Evolutionary conservation across 2,113 vertebrate genomes (phyloP), one percentile per base, ranked within the genome.

Genomic region (Cheirogaleus medius): DNA sequence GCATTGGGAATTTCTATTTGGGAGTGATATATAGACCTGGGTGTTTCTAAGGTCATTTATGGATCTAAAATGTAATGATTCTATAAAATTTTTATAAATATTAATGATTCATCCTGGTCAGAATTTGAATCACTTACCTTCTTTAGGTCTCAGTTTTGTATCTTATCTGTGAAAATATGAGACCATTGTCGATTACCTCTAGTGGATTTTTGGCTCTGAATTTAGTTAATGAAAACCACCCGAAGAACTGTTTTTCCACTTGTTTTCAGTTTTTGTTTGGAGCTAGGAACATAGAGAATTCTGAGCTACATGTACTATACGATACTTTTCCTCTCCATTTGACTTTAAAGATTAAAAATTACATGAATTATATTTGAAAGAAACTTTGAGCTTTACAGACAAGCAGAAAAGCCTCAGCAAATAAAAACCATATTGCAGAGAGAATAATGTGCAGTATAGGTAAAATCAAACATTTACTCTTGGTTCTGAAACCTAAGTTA

Each of bases 321-420:
- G 83, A 34, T 64, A 87, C n/a, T 78, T 87, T 90, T 66, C 3
- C 32, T 80, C 56, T 47, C 29, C 25, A 60, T 73, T 95, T 95
- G 27, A 90, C 37, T 83, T 93, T 87, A 87, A 97, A 95, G 42
- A 76, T 90, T 87, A 69, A 93, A 90, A 78, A 77, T 32, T 77
- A 49, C 2, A 37, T 83, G 27, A 78, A 77, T 92, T 83, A 90
- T 60, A 82, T 83, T 81, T 83, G 73, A 76, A 88, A 76, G 27
- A 95, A 84, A 91, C 10, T 80, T 88, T 88, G 58, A 95, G 34
- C 34, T 96, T 93, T 37, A 0, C 39, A 68, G 77, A 69, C 21
- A 66, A 81, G 25, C 49, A 92, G 47, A 94, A 29, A 92, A 64
- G 14, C 27, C 49, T 39, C 21, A 74, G 18, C 64, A 96, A 87